These are phyloP conservation scores for Drosophila funebris DNA, from an alignment of 1,140 invertebrate genomes.

Conservation along the genomic window DNA sequence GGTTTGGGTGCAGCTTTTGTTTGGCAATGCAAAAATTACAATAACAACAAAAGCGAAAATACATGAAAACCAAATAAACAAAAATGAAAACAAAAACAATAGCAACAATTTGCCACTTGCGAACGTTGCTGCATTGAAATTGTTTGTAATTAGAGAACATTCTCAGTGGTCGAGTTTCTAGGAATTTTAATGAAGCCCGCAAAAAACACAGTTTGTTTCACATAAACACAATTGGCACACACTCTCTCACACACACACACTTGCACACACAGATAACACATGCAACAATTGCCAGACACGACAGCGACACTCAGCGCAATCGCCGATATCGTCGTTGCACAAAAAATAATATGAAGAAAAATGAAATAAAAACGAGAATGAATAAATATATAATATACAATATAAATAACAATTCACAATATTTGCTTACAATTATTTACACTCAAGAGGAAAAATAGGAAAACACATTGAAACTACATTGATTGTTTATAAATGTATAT, in stretches of 20 bases:
- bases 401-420: constrained; percentile 23
- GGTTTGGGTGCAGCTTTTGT: constrained; percentile 30
- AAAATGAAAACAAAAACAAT: constrained; percentile 42
- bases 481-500: constrained; percentile 65
- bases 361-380: constrained; percentile 17
- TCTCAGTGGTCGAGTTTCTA: constrained; percentile 47
- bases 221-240: constrained; percentile 41
- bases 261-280: constrained; percentile 18
- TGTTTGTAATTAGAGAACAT: constrained; percentile 53
- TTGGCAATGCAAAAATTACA: constrained; percentile 28
- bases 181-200: constrained; percentile 48
- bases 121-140: constrained; percentile 40
- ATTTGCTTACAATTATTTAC: constrained; percentile 20
- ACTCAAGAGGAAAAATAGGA: neutral
- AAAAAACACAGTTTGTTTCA: constrained; percentile 49
- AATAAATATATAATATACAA: constrained; percentile 12
- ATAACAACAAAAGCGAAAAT: constrained; percentile 5
- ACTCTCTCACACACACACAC: constrained; percentile 7
- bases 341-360: constrained; percentile 22
- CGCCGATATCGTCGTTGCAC: constrained; percentile 39
- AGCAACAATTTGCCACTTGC: constrained; percentile 40
- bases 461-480: constrained; percentile 30
- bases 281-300: constrained; percentile 42
- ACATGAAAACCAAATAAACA: constrained; percentile 18
- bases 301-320: constrained; percentile 44